Evolutionary conservation across 2,888 invertebrate species (phyloP).

Genomic region (Trachelus iudaicus): DNA sequence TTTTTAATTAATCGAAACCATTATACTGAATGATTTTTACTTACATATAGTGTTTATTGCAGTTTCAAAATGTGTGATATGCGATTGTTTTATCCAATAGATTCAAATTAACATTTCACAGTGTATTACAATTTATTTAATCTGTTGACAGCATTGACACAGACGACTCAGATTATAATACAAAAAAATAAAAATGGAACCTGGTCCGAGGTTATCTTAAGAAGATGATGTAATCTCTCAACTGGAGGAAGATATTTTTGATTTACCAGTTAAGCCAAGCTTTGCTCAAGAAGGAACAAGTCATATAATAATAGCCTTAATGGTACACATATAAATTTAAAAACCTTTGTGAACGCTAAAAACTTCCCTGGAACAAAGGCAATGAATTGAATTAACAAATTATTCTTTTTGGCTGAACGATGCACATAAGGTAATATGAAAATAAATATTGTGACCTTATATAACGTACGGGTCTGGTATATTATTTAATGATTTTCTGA

Average conservation of each 20-base stretch:
- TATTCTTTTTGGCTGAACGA: conserved; percentile 91
- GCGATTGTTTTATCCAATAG: too few species aligned
- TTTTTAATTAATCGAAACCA: too few species aligned
- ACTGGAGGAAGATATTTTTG: conserved; percentile 59
- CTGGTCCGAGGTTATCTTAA: conserved; percentile 56
- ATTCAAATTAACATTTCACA: too few species aligned
- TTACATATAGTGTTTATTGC: too few species aligned
- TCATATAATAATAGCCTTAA: conserved; percentile 68
- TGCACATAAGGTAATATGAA: conserved; percentile 77
- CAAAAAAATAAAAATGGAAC: conserved; percentile 61
- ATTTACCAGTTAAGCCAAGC: conserved; percentile 59
- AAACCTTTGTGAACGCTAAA: conserved; percentile 78
- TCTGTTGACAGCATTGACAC: conserved; percentile 36
- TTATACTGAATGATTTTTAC: too few species aligned
- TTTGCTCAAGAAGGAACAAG: conserved; percentile 50
- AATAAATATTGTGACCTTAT: conserved; percentile 8
- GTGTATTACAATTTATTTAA: too few species aligned
- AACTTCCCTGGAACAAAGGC: conserved; percentile 78
- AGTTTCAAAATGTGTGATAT: too few species aligned
- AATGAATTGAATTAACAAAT: conserved; percentile 78
- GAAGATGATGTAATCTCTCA: conserved; percentile 63
- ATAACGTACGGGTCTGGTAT: neutral
- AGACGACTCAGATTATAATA: conserved; percentile 56
- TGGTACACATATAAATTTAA: conserved; percentile 86
- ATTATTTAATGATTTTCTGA: neutral